Conservation (phyloP, 1,140 invertebrate genomes). For the Drosophila kepulauana region DNA sequence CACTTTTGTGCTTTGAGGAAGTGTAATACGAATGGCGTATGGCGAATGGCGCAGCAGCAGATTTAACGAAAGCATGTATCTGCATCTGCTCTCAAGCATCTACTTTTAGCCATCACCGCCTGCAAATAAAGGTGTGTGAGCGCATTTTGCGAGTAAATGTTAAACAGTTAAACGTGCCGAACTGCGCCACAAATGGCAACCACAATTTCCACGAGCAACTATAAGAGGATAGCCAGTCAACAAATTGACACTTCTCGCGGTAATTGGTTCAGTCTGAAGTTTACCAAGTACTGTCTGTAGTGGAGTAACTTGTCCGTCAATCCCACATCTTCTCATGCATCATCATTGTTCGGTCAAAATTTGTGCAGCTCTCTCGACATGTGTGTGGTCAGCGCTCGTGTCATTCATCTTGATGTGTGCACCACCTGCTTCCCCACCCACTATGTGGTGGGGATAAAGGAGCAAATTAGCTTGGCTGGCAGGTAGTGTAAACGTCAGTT, state of each 20-base stretch:
- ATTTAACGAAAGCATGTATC: constrained; percentile 34
- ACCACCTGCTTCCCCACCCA: background rate
- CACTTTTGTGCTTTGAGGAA: constrained; percentile 44
- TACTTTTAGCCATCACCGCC: constrained; percentile 41
- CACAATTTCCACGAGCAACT: constrained; percentile 17
- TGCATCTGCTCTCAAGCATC: constrained; percentile 30
- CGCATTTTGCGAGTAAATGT: constrained; percentile 49
- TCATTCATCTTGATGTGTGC: constrained; percentile 66
- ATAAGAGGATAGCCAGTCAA: background rate
- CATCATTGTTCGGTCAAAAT: constrained; percentile 37
- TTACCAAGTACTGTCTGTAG: constrained; percentile 14
- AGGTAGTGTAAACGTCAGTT: constrained; percentile 62
- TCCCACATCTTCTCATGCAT: constrained; percentile 6
- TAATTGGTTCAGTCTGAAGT: constrained; percentile 27
- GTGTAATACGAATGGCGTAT: constrained; percentile 50
- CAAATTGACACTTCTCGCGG: constrained; percentile 4
- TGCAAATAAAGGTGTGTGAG: constrained; percentile 74
- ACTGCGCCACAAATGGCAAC: constrained; percentile 10
- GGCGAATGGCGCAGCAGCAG: constrained; percentile 38
- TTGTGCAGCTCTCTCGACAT: constrained; percentile 22
- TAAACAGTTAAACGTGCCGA: constrained; percentile 45
- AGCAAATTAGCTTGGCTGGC: constrained; percentile 59
- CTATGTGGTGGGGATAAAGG: background rate
- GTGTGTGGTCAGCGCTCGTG: constrained; percentile 44
- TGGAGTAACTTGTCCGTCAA: constrained; percentile 8